Percentiles rank a stretch among this genome's conserved stretches.
Conservation (phyloP, 1,140 invertebrate species). For the Elysia chlorotica region DNA sequence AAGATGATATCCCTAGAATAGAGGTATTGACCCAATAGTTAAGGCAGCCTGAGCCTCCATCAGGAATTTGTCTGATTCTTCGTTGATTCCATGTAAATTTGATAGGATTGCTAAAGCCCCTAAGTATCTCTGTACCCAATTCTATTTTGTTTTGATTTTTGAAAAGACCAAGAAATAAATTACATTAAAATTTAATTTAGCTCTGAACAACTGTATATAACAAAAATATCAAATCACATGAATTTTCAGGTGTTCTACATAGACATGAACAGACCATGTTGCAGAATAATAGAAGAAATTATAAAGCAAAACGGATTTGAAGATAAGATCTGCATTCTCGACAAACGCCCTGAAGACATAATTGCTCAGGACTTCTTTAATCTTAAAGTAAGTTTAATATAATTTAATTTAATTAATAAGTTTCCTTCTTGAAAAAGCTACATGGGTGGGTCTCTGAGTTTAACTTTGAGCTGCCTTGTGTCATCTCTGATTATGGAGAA, state of each 20-base stretch:
- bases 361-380: constrained; percentile 42
- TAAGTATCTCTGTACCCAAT: neutral
- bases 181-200: too few species aligned
- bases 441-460: too few species aligned
- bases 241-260: constrained; percentile 66
- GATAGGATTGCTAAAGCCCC: neutral
- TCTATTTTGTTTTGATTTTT: neutral
- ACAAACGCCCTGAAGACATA: constrained; percentile 47
- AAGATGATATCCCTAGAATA: too few species aligned
- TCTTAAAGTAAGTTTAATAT: constrained; percentile 33
- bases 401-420: neutral
- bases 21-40: too few species aligned
- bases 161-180: neutral
- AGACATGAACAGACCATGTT: constrained; percentile 65
- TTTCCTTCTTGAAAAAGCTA: neutral
- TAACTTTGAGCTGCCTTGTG: too few species aligned
- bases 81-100: neutral
- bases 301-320: constrained; percentile 46
- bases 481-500: too few species aligned
- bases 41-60: too few species aligned
- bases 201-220: too few species aligned
- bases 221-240: too few species aligned
- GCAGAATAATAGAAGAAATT: constrained; percentile 50
- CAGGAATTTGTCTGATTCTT: too few species aligned
- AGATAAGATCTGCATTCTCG: too few species aligned